Conservation (phyloP, 2,797 vertebrate species). For the Limosa lapponica region DNA sequence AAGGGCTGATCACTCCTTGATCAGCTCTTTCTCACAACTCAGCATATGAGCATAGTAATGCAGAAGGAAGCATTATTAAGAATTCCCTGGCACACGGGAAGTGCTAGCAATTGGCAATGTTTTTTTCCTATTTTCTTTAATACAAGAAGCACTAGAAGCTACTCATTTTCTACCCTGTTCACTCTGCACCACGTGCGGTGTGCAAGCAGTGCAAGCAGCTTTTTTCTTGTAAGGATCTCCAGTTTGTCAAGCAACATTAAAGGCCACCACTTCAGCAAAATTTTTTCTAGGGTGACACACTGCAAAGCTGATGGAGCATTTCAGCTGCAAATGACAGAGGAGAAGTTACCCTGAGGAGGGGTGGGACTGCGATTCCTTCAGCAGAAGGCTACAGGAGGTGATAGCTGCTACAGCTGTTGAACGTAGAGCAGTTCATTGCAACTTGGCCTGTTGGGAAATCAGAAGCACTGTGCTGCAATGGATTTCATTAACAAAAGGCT, state of each 20-base stretch:
- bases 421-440: background rate
- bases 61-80: background rate
- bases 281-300: background rate
- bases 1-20: background rate
- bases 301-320: background rate
- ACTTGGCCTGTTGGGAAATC: background rate
- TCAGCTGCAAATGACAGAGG: background rate
- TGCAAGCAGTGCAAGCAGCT: background rate
- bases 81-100: background rate
- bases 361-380: background rate
- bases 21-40: background rate
- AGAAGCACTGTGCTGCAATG: rapidly evolving
- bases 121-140: background rate
- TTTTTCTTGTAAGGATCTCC: background rate
- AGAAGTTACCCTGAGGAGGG: background rate
- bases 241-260: background rate
- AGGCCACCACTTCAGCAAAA: background rate
- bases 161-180: background rate
- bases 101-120: background rate
- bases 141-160: background rate
- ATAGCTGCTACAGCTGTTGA: background rate
- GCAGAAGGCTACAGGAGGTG: background rate
- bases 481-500: background rate
- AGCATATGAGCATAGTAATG: background rate
- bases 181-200: rapidly evolving